Evolutionary conservation across 2,888 invertebrate genomes (phyloP).

Genomic region (Cheilosia scutellata): DNA sequence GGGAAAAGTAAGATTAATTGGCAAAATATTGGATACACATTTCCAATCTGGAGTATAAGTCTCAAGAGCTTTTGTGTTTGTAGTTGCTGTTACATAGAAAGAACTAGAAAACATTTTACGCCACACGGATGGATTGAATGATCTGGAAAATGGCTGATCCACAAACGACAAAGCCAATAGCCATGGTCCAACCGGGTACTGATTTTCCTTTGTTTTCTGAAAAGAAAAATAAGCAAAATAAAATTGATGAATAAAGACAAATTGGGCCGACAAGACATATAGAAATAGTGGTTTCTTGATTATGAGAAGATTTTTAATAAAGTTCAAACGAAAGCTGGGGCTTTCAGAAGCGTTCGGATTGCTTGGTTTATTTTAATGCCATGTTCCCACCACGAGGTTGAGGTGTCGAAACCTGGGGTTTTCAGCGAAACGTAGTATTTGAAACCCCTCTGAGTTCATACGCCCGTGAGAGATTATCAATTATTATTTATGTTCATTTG

Average conservation of each 20-base stretch:
- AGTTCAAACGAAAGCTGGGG: no score
- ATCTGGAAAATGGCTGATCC: conserved; percentile 99
- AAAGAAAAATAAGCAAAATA: conserved; percentile 76
- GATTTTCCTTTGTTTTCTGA: conserved; percentile 96
- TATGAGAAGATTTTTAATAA: no score
- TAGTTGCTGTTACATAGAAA: conserved; percentile 25
- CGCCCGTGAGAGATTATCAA: no score
- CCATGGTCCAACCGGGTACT: conserved; percentile 99
- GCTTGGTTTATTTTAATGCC: no score
- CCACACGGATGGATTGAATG: conserved; percentile 96
- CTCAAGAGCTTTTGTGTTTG: conserved; percentile 37
- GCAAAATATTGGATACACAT: conserved; percentile 43
- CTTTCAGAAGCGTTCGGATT: no score
- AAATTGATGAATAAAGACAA: not conserved
- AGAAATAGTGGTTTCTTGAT: no score
- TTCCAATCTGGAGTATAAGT: conserved; percentile 33
- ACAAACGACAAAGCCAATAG: conserved; percentile 97
- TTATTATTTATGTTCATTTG: no score
- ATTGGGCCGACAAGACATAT: no score
- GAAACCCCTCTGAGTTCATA: no score
- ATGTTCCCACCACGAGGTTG: no score
- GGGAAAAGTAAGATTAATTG: conserved; percentile 18
- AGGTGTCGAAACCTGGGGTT: no score
- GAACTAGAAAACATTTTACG: conserved; percentile 85
- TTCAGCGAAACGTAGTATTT: no score